Base-by-base conservation (phyloP, 1,140 invertebrate species). In the Meloidogyne hapla region DNA sequence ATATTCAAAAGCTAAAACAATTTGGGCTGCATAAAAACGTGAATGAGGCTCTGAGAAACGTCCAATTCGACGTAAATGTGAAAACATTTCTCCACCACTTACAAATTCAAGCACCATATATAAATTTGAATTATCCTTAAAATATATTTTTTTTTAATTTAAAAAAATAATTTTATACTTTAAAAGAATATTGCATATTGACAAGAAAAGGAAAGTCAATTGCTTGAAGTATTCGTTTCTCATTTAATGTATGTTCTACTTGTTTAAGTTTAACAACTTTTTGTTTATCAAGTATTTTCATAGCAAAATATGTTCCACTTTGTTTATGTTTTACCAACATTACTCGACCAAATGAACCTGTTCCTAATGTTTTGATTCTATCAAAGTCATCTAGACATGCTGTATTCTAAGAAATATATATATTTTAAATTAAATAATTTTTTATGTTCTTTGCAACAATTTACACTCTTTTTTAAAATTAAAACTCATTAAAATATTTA, bases 271-370 rank as follows among this genome's bases (percentile, higher is more conserved):
- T 97, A 26, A 98, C 94, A 33, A 96, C 90, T 91, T 98, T 98
- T 89, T 98, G 95, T 91, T 99, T 98, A 88, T 98, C 95, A 85
- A 99, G 91, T 87, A 98, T 98, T 91, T 98, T 98, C 96, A 98
- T 98, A 79, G 95, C 95, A 89, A 94, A 98, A 89, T 93, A 97
- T 88, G 95, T 93, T 90, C 95, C 95, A 83, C 92, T 93, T 38
- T 92, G 92, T 90, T 98, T 99, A 89, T 98, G 94, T 90, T 98
- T 95, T 3, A 99, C 97, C 85, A 99, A 94, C 96, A 99, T 99
- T 0, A 99, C 97, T 74, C 97, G 91, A n/a, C 97, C 96, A 89
- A 99, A 99, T 1, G 95, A 98, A n/a, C 97, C 97, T 8, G 96
- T 99, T 28, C 97, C 97, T 74, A 99, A 91, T 3, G 97, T 99